phyloP scores from a whole-genome alignment of 2,888 invertebrate species.

The Galerucella calmariensis region DNA sequence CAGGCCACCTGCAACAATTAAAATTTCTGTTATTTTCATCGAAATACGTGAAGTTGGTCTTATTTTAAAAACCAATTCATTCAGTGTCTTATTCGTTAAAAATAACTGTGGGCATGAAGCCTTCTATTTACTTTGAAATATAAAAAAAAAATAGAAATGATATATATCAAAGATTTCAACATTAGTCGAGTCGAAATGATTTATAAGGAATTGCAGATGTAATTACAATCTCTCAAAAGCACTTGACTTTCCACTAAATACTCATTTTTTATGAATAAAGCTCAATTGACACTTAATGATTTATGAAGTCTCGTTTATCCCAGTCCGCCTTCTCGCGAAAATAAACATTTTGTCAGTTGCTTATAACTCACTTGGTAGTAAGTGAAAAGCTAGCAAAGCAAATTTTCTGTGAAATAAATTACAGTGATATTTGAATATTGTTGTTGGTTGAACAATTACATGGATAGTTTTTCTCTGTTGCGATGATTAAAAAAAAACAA shows the following conservation, averaged over 20 bases:
- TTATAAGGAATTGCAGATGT: conserved; percentile 11
- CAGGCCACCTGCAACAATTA: conserved; percentile 83
- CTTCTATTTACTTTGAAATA: too few species aligned
- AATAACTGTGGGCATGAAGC: too few species aligned
- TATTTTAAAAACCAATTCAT: too few species aligned
- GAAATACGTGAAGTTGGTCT: too few species aligned
- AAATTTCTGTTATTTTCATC: too few species aligned
- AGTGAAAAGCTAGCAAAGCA: background rate
- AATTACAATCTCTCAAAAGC: background rate
- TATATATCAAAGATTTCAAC: background rate
- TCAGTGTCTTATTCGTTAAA: too few species aligned
- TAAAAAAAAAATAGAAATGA: background rate
- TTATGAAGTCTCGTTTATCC: conserved; percentile 10
- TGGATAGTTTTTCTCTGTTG: background rate
- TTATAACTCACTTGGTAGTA: background rate
- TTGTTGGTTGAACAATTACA: background rate
- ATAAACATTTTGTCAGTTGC: conserved; percentile 10
- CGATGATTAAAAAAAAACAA: background rate
- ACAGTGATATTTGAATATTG: background rate
- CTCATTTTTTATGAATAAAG: conserved; percentile 11
- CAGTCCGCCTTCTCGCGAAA: conserved; percentile 12
- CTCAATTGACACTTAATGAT: conserved; percentile 22
- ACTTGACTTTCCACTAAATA: conserved; percentile 8
- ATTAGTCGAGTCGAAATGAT: background rate
- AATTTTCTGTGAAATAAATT: background rate